Conservation (phyloP, 1,140 invertebrate species). For the Aphis craccivora region DNA sequence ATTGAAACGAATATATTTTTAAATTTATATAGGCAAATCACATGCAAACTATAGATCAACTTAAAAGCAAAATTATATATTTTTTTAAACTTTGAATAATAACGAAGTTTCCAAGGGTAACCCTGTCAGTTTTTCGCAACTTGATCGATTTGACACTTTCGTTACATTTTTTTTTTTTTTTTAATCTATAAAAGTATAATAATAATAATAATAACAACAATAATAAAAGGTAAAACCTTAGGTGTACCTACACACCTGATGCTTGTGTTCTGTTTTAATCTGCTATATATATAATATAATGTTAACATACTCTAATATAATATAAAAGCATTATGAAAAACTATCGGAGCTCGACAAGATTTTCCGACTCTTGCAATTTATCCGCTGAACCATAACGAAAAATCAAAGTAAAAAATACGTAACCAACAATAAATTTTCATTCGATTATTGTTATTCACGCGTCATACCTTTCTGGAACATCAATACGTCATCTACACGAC, state of each 20-base stretch:
- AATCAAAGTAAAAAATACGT: background rate
- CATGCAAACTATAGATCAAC: background rate
- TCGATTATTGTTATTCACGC: background rate
- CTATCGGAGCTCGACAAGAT: background rate
- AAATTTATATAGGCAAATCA: background rate
- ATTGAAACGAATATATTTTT: background rate
- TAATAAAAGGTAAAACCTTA: background rate
- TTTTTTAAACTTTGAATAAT: background rate
- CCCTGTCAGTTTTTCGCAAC: background rate
- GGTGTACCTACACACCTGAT: background rate
- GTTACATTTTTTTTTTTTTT: background rate
- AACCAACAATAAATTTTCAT: background rate
- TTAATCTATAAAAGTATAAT: background rate
- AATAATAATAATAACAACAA: background rate
- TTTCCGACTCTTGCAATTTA: background rate
- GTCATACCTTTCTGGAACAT: background rate
- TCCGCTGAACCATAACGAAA: background rate
- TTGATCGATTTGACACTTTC: background rate
- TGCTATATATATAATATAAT: background rate
- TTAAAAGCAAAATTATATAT: background rate
- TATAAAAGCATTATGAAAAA: background rate
- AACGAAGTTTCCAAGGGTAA: background rate
- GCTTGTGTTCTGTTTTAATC: background rate
- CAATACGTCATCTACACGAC: background rate
- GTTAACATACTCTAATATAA: background rate